Conservation (phyloP, 2,888 invertebrate species). For the Meteorus colon region DNA sequence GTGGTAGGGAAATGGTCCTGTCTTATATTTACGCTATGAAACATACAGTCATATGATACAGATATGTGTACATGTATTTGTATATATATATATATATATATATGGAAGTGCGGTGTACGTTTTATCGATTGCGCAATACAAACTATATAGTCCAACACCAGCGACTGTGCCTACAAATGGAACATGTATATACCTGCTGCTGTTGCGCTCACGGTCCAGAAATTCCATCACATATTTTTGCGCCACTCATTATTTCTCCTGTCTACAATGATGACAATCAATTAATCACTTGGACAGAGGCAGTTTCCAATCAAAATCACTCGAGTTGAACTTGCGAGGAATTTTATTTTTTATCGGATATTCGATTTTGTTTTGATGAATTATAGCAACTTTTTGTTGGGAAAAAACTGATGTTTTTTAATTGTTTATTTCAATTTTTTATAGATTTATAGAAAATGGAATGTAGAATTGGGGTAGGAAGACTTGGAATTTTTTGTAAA, state of each 20-base stretch:
- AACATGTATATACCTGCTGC: conserved; percentile 41
- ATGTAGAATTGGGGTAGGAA: no score
- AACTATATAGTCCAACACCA: conserved; percentile 38
- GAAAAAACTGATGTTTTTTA: no score
- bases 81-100: conserved; percentile 6
- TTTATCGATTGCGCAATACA: conserved; percentile 47
- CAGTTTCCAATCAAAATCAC: no score
- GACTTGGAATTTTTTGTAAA: no score
- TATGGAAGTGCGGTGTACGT: conserved; percentile 32
- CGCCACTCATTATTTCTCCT: not conserved
- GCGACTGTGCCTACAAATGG: conserved; percentile 43
- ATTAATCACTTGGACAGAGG: not conserved
- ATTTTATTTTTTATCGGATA: not conserved
- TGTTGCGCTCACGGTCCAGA: conserved; percentile 29
- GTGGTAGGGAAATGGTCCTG: conserved; percentile 24
- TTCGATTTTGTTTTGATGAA: no score
- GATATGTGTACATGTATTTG: not conserved
- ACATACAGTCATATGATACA: not conserved
- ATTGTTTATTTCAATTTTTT: no score
- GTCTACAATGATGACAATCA: not conserved
- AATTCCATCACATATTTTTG: conserved; percentile 24
- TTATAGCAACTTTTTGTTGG: no score
- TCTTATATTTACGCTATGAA: not conserved
- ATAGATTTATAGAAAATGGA: no score
- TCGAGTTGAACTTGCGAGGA: no score